Base-by-base conservation (phyloP, 35 echinoderm and acorn worm species). In the Acanthaster planci region DNA sequence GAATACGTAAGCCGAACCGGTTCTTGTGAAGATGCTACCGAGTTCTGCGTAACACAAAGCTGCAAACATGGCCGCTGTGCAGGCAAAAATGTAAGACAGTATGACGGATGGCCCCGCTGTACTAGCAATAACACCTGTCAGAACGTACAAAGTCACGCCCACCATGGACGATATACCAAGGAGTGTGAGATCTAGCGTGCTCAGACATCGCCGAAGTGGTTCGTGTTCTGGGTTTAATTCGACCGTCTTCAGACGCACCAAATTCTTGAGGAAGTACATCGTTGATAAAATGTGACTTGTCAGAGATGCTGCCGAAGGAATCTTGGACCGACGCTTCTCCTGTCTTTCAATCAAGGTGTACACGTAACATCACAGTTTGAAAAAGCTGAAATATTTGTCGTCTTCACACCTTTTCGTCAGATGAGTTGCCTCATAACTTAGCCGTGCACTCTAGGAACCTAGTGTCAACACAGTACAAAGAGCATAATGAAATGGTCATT, bases 41-140 rank as follows among this genome's bases (percentile, higher is more conserved):
- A 92, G 86, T 40, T 92, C 90, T 15, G 58, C 64, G 21, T 86
- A 92, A 60, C 78, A 86, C 12, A 86, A 30, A 19, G 90, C 90
- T 1, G 90, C 59, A 18, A 92, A 84, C 26, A 92, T 57, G 7
- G 90, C 21, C 19, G 84, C 84, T 9, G 86, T 53, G 21, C 52
- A 38, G 38, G 77, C 77, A 26, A 86, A 72, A 27, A 83, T 0
- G 27, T 80, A 67, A 8, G 90, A 92, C 8, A 92, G 7, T 23
- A 67, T 35, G 26, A 92, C 55, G 29, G 90, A 84, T 54, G 90
- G 90, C 42, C 90, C 90, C 19, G 90, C 81, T 27, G 60, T 77
- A 39, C 86, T 92, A 30, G 90, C 90, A 10, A 86, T 84, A 10
- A 67, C 77, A 2, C 90, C 90, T 14, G 84, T 53, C 30, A 92